These are phyloP conservation scores for Perdita meconis DNA, from an alignment of 2,888 invertebrate genomes.

Conservation along the genomic window DNA sequence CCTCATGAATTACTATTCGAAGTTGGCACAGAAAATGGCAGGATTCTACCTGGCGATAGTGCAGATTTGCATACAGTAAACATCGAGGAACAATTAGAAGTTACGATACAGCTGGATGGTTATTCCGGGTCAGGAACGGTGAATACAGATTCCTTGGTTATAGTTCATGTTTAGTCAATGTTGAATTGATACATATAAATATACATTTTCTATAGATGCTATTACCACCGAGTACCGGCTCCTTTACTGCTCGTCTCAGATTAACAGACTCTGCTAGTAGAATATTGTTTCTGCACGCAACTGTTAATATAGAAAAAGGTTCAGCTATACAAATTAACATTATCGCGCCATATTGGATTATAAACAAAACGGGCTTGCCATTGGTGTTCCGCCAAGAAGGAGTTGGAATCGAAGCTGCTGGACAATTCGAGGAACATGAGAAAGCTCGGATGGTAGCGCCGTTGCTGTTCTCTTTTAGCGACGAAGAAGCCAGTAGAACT, in stretches of 20 bases:
- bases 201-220: constrained; percentile 69
- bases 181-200: background rate
- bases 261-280: constrained; percentile 90
- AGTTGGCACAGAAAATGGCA: constrained; percentile 84
- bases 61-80: constrained; percentile 84
- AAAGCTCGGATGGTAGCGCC: constrained; percentile 96
- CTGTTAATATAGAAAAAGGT: constrained; percentile 87
- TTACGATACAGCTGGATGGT: constrained; percentile 93
- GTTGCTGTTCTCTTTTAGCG: constrained; percentile 96
- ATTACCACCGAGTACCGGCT: constrained; percentile 81
- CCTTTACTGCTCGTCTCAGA: constrained; percentile 89
- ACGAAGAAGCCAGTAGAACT: constrained; percentile 93
- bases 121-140: constrained; percentile 91
- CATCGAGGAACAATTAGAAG: constrained; percentile 89
- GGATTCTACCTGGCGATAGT: constrained; percentile 84
- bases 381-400: constrained; percentile 97
- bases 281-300: constrained; percentile 90
- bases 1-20: constrained; percentile 92
- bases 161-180: background rate
- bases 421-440: constrained; percentile 98
- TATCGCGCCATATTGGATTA: constrained; percentile 96
- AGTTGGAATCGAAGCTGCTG: constrained; percentile 90
- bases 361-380: constrained; percentile 98
- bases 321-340: constrained; percentile 89
- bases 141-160: constrained; percentile 67